A percentile compares a stretch with the other conserved stretches of the same genome.
Conservation (phyloP, 2,888 invertebrate species). For the Macaria notata region DNA sequence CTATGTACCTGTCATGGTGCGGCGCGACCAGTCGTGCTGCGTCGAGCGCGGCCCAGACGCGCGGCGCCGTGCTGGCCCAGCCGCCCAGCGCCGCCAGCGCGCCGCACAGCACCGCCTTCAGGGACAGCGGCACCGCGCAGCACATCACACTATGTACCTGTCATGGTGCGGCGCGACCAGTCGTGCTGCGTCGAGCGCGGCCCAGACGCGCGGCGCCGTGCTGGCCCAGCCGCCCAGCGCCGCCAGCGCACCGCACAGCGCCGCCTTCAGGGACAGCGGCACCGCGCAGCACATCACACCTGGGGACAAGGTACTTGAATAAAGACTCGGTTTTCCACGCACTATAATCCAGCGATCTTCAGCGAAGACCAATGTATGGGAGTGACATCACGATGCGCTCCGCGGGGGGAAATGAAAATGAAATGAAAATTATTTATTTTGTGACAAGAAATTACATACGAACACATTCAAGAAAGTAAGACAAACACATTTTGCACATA, state of each 20-base stretch:
- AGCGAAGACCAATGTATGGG: no score
- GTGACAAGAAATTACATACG: no score
- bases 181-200: slow-evolving; percentile 91
- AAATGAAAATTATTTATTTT: no score
- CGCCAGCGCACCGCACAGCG: no score
- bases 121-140: slow-evolving; percentile 91
- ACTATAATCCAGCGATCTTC: no score
- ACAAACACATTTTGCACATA: no score
- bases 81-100: slow-evolving; percentile 83
- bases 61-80: slow-evolving; percentile 88
- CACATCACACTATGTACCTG: no score
- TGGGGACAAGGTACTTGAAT: slow-evolving; percentile 26
- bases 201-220: slow-evolving; percentile 92
- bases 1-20: slow-evolving; percentile 70
- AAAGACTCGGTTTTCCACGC: no score
- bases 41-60: slow-evolving; percentile 93
- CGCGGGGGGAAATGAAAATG: no score
- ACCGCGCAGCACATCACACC: slow-evolving; percentile 94
- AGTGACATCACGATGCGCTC: no score
- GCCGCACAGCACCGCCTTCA: slow-evolving; percentile 85
- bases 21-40: slow-evolving; percentile 87
- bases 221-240: slow-evolving; percentile 89
- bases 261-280: slow-evolving; percentile 92
- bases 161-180: slow-evolving; percentile 79
- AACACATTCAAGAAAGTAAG: no score